Base-by-base conservation (phyloP, 1,140 invertebrate genomes). In the Lamellibrachia luymesi region DNA sequence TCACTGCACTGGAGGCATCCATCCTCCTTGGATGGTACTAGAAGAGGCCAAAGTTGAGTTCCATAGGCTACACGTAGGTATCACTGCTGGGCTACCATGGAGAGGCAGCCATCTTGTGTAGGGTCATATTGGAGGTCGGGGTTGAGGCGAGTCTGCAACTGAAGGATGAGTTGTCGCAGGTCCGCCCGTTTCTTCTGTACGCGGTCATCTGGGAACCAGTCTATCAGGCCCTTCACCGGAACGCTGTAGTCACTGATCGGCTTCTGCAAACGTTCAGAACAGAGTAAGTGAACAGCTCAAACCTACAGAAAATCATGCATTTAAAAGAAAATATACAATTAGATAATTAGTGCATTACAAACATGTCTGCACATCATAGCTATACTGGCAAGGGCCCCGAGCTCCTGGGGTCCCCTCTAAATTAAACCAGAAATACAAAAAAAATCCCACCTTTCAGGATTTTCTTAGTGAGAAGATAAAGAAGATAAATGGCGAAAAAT, bases 191-290 rank as follows among this genome's bases (percentile, higher is more conserved):
- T 97, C 49, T 94, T 94, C 49, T 94, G 94, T 80, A 96, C 95
- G 91, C 94, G 94, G 92, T 95, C 94, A 50, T 95, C 95, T 49
- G 95, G 94, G 93, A 97, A 97, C 96, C 96, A 97, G 92, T 95
- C 95, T 8, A 94, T 92, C 50, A 96, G 94, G 80, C 95, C 92
- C 56, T 51, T 92, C 92, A 56, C 27, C n/a, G 92, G 51, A 52
- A 56, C 27, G 51, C 92, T 64, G 92, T 51, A 92, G 92, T 92
- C 92, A 38, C 17, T 51, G 50, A 92, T 92, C 27, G 92, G 92
- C 27, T 38, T 92, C 92, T 92, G 92, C 27, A 92, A n/a, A 50
- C 10, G 17, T 4, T 13, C 4, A 91, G 90, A 91, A 50, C 38
- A 80, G 64, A 80, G 13, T 80, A 22, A 80, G 0, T 10, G 25